Base-by-base conservation (phyloP, 2,797 vertebrate genomes). In the Schizothorax lantsangensis region DNA sequence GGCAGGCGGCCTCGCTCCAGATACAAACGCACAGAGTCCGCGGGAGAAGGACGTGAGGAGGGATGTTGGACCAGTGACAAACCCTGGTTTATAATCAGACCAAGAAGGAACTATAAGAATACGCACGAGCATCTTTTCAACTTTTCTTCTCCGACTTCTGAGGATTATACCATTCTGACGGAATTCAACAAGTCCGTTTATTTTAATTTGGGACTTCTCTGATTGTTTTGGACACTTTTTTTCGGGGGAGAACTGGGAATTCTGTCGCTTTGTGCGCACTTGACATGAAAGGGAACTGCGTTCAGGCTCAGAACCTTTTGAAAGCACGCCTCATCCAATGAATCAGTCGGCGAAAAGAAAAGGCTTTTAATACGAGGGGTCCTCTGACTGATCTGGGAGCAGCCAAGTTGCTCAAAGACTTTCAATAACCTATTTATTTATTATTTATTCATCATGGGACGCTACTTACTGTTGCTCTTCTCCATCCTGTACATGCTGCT, bases 11-110 rank as follows among this genome's bases (percentile, higher is more conserved):
- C 93, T 94, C 93, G 91, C 90, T 94, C 92, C 92, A 91, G 94
- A 97, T 96, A 96, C 94, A 96, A 92, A 95, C 95, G 93, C 94
- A 92, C 93, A 94, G 94, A 93, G 93, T 91, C 94, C 92, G 93
- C 94, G 90, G 90, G 93, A 92, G 91, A 91, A 89, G 94, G 88
- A 92, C 92, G 89, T 85, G 86, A 81, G 90, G 88, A 87, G 90
- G 89, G 75, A 91, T 94, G 91, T 91, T 91, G 92, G 92, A 94
- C 89, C 91, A 93, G 88, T 93, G 91, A 94, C 91, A 86, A 91
- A 91, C 33, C 88, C 92, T 38, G 92, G 89, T 87, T 90, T 74
- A 86, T 88, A 89, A 90, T 89, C 90, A 90, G 88, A 92, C 86
- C 89, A 90, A 91, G 88, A 94, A 86, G 83, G 89, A 88, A 88